Evolutionary conservation across 2,113 vertebrate genomes (phyloP).

Genomic region (Lycaon pictus): DNA sequence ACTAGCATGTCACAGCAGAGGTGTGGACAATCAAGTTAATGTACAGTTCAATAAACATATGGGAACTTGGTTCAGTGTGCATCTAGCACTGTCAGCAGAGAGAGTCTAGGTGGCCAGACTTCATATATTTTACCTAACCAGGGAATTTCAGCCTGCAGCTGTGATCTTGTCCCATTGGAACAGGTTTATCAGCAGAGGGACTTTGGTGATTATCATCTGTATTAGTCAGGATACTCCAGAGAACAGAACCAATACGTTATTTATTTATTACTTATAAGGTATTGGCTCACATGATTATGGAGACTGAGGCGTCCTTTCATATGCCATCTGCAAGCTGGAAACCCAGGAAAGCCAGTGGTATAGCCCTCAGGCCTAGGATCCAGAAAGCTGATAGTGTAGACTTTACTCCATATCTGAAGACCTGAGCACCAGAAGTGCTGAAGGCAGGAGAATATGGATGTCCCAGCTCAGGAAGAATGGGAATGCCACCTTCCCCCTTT

Average conservation of each 20-base stretch:
- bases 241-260: background rate
- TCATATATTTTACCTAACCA: slow-evolving; percentile 6
- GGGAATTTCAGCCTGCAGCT: background rate
- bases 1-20: background rate
- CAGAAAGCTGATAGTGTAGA: background rate
- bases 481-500: background rate
- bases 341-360: background rate
- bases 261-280: background rate
- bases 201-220: background rate
- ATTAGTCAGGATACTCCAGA: background rate
- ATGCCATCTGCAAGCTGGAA: background rate
- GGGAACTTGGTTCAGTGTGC: background rate
- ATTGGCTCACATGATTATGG: background rate
- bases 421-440: background rate
- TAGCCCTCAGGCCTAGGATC: background rate
- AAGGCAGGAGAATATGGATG: background rate
- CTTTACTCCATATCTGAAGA: background rate
- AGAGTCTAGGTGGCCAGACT: background rate
- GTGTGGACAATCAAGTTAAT: background rate
- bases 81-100: background rate
- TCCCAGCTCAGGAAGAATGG: background rate
- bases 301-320: background rate
- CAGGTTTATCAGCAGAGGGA: background rate
- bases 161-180: background rate
- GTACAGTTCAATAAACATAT: background rate